Conservation (phyloP, 2,888 invertebrate genomes). For the Synanthedon tipuliformis region DNA sequence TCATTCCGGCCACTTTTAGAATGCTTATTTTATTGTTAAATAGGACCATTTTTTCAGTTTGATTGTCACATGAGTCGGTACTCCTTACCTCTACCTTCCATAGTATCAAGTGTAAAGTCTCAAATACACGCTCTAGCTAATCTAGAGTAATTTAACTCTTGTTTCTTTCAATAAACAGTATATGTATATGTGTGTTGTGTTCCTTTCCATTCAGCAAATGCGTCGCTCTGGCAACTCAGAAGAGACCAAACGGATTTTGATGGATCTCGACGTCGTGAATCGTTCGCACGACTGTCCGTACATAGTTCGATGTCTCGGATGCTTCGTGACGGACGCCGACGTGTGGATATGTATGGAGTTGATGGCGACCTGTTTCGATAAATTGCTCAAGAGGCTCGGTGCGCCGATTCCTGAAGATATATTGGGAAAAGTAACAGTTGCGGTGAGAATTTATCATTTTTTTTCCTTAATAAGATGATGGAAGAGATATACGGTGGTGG, state of each 20-base stretch:
- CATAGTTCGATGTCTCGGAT: constrained; percentile 97
- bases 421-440: constrained; percentile 96
- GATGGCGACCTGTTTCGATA: constrained; percentile 99
- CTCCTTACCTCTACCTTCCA: too few relatives aligned
- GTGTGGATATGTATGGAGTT: constrained; percentile 99
- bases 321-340: constrained; percentile 96
- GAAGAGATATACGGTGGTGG: too few relatives aligned
- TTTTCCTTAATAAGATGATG: too few relatives aligned
- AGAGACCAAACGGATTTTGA: constrained; percentile 97
- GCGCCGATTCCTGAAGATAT: constrained; percentile 96
- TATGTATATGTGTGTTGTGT: too few relatives aligned
- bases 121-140: too few relatives aligned
- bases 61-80: too few relatives aligned
- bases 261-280: constrained; percentile 98
- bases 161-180: not conserved
- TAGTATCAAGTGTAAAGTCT: too few relatives aligned
- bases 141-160: not conserved
- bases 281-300: constrained; percentile 96
- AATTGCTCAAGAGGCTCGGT: constrained; percentile 86
- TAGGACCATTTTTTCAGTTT: too few relatives aligned
- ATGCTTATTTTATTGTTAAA: too few relatives aligned
- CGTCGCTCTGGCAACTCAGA: constrained; percentile 95
- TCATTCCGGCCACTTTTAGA: too few relatives aligned
- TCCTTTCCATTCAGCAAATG: constrained; percentile 81
- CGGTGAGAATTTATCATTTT: constrained; percentile 69